phyloP scores from a whole-genome alignment of 2,797 vertebrate genomes.

The Adelosebastes latens region DNA sequence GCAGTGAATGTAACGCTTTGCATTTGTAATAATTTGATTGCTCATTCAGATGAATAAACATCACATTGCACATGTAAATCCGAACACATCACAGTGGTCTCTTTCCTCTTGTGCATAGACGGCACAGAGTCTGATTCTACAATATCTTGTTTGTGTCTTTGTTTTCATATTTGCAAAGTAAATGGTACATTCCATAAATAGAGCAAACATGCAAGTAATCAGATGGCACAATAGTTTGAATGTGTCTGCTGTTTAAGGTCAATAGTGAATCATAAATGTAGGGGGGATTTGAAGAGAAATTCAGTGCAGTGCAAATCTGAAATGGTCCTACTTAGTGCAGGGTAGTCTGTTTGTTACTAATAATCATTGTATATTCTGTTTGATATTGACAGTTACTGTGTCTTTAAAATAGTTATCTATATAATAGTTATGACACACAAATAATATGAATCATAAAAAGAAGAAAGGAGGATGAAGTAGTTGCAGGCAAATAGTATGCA shows the following conservation, averaged over 20 bases:
- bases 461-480: neutral
- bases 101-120: neutral
- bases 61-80: neutral
- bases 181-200: neutral
- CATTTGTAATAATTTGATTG: neutral
- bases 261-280: neutral
- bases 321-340: neutral
- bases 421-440: neutral
- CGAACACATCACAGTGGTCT: neutral
- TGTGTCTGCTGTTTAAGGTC: neutral
- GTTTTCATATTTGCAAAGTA: neutral
- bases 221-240: neutral
- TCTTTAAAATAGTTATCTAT: neutral
- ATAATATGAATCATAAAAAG: neutral
- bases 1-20: neutral
- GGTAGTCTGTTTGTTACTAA: neutral
- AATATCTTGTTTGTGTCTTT: neutral
- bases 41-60: neutral
- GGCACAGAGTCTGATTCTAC: neutral
- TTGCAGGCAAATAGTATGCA: neutral
- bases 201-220: neutral
- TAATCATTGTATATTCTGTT: neutral
- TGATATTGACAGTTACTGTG: neutral
- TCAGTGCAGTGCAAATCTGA: neutral
- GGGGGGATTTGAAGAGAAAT: neutral